Evolutionary conservation across 2,113 vertebrate genomes (phyloP), one percentile per base, ranked within the genome.

Genomic region (Patagioenas fasciata): DNA sequence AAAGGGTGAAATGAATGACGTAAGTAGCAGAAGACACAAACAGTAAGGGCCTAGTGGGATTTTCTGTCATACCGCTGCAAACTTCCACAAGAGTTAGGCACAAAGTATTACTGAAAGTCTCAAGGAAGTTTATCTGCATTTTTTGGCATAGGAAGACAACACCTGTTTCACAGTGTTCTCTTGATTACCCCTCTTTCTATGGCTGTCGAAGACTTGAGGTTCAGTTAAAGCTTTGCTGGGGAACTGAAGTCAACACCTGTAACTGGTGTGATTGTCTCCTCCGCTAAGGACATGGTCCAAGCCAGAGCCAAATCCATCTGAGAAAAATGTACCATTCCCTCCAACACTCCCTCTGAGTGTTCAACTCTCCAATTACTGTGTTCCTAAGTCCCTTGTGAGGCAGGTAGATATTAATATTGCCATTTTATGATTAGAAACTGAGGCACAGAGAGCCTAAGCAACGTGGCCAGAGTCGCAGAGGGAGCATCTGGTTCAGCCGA

Each of bases 401-500:
- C 9, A 74, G 51, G 79, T 57, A 90, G 67, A 62, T 67, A 56
- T 38, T 38, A 77, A 83, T n/a, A 80, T 60, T 66, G 56, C 36
- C 18, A 9, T 73, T 88, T 93, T 31, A 67, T 60, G 23, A 56
- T 10, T 19, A 56, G 91, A 88, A 96, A 96, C 90, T 93, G 95
- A 96, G 95, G 80, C 93, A 90, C 48, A 83, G 25, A 93, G 73
- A 83, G 60, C 19, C 21, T 20, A 13, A 95, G 38, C 23, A 77
- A 69, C 64, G 90, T 93, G 95, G 88, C 82, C 69, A 61, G 70
- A 61, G 66, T 2, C 12, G 1, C 74, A 44, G 28, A 94, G 60
- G 84, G 48, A 93, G 88, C 93, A 96, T 93, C 92, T 96, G 91
- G 82, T 47, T 93, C 16, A 96, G 72, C 72, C 90, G 88, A 44